A percentile compares a stretch with the other conserved stretches of the same genome.
These are phyloP conservation scores for Anoplolepis gracilipes DNA, from an alignment of 1,140 invertebrate species.

Conservation along the genomic window DNA sequence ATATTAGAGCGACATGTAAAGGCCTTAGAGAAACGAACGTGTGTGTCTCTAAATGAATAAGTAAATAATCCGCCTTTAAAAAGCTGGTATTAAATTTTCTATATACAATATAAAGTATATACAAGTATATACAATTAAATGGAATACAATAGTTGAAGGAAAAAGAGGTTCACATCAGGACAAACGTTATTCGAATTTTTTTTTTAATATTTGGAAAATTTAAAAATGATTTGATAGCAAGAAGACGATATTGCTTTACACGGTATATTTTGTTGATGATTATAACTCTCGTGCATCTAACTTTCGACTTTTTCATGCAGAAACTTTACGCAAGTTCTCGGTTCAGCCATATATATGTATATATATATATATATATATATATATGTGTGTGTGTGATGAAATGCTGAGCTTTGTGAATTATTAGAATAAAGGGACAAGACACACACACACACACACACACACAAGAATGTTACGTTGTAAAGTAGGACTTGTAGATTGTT, in stretches of 20 bases:
- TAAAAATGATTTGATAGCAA: not conserved
- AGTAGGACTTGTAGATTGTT: not conserved
- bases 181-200: not conserved
- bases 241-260: not conserved
- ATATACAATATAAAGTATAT: not conserved
- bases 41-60: slow-evolving; percentile 25
- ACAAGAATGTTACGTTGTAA: not conserved
- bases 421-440: slow-evolving; percentile 26
- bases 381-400: not conserved
- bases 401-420: slow-evolving; percentile 7
- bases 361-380: too few relatives aligned
- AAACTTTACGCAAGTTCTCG: not conserved
- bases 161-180: not conserved
- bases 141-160: not conserved
- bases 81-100: not conserved
- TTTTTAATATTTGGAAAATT: not conserved
- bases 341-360: too few relatives aligned
- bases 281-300: not conserved
- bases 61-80: slow-evolving; percentile 43
- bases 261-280: not conserved
- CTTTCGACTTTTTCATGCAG: not conserved
- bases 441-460: too few relatives aligned
- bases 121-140: not conserved
- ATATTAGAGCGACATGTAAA: not conserved
- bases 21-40: not conserved